Evolutionary conservation across 1,140 invertebrate genomes (phyloP).

Genomic region (Penaeus japonicus): DNA sequence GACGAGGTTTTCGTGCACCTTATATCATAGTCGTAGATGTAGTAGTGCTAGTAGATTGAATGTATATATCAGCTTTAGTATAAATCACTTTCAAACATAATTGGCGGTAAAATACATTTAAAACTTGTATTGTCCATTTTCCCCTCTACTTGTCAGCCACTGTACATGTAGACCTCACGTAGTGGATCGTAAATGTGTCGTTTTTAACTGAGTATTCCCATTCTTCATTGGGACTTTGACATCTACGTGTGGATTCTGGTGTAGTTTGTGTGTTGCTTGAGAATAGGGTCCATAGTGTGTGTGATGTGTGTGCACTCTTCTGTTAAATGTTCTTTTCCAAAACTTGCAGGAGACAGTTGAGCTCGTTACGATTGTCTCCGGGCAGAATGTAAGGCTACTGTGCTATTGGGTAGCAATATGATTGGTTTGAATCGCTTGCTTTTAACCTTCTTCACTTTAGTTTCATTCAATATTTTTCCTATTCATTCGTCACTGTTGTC

Average conservation of each 20-base stretch:
- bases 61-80: constrained; percentile 4
- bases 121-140: too few relatives aligned
- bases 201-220: too few relatives aligned
- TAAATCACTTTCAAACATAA: background rate
- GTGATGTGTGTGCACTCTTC: constrained; percentile 27
- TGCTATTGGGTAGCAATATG: constrained; percentile 3
- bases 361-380: constrained; percentile 53
- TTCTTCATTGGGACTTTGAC: too few relatives aligned
- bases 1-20: too few relatives aligned
- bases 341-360: constrained; percentile 55
- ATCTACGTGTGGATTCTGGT: background rate
- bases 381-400: constrained; percentile 54
- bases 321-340: constrained; percentile 51
- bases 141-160: too few relatives aligned
- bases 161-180: too few relatives aligned
- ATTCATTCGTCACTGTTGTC: too few relatives aligned
- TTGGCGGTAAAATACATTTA: too few relatives aligned
- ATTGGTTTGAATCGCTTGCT: constrained; percentile 41
- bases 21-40: too few relatives aligned
- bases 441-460: background rate
- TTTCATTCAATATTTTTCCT: background rate
- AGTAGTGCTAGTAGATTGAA: background rate
- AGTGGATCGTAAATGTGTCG: too few relatives aligned
- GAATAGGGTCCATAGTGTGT: constrained; percentile 10
- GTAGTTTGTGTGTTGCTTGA: constrained; percentile 26